These are phyloP conservation scores for Scomber japonicus DNA, from an alignment of 2,113 vertebrate species.

Conservation along the genomic window DNA sequence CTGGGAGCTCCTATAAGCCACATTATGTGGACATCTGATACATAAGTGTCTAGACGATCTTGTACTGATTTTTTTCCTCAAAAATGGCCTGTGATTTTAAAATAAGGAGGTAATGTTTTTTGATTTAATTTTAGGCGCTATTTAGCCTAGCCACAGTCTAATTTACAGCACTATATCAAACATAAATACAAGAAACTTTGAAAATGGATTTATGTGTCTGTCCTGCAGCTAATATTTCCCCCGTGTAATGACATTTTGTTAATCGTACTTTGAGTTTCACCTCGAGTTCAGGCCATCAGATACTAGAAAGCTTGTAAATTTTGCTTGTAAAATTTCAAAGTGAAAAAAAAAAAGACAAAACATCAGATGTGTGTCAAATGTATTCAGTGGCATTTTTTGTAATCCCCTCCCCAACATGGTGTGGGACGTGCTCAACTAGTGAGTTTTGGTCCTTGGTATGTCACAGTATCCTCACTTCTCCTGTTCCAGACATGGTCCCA, in stretches of 20 bases:
- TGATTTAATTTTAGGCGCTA: neutral
- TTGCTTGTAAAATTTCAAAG: neutral
- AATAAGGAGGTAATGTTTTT: neutral
- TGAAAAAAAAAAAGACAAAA: constrained; percentile 8
- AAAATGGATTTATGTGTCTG: constrained; percentile 7
- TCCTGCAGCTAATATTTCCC: constrained; percentile 20
- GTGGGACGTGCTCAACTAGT: constrained; percentile 44
- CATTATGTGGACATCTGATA: constrained; percentile 75
- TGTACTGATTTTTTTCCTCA: constrained; percentile 19
- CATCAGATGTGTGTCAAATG: constrained; percentile 22
- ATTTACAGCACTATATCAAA: constrained; percentile 7
- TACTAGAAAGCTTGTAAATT: neutral
- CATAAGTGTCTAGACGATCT: constrained; percentile 73
- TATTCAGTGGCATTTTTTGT: constrained; percentile 3
- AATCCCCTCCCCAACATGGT: neutral
- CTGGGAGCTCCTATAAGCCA: constrained; percentile 67
- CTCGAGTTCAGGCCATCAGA: neutral
- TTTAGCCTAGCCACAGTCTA: constrained; percentile 1
- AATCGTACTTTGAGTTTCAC: constrained; percentile 3
- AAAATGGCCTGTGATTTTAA: neutral
- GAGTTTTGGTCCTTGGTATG: constrained; percentile 46
- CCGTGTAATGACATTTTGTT: neutral
- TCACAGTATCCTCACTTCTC: constrained; percentile 68
- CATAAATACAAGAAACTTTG: neutral
- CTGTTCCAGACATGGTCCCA: constrained; percentile 73